Evolutionary conservation across 2,797 vertebrate genomes (phyloP), one percentile per base, ranked within the genome.

Genomic region (Hippoglossus hippoglossus): DNA sequence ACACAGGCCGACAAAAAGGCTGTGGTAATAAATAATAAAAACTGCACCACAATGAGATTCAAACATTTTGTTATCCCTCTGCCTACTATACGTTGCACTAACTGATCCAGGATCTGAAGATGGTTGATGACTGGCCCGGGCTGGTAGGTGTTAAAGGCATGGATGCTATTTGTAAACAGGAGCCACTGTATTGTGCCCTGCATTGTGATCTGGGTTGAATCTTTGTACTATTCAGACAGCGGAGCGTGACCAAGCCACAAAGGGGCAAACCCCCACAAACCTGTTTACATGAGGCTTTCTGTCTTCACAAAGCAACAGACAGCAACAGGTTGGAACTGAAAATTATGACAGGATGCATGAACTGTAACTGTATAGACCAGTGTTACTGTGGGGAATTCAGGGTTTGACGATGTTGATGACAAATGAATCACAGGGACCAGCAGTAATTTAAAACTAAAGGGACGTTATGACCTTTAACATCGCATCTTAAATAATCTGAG

Each of bases 151-250:
- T 86, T 83, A 90, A 89, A 88, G 72, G 78, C 57, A 83, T 72
- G 79, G 82, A 73, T 70, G 84, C 83, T 84, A 84, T 90, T 86
- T 85, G 88, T 89, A 88, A 93, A 93, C 91, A 92, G 2, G 70
- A 75, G 79, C 85, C 75, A 34, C 62, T 79, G 85, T 63, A 85
- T 91, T 92, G 90, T 93, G 88, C 52, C 11, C 75, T 46, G 76
- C 78, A 86, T 93, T 92, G 91, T 93, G 65, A 77, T 85, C 80
- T 73, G 84, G 79, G 79, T 80, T 68, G 72, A 88, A 90, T 91
- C 86, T 93, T 83, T 93, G 89, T 90, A 78, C 84, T 87, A 82
- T 85, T 91, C 91, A 89, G 85, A 79, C 88, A 85, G 91, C 7
- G 15, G 87, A 87, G 91, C 71, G 69, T 89, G 88, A 86, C 86